Base-by-base conservation (phyloP, 2,797 vertebrate species). In the Sebastes vulpes region DNA sequence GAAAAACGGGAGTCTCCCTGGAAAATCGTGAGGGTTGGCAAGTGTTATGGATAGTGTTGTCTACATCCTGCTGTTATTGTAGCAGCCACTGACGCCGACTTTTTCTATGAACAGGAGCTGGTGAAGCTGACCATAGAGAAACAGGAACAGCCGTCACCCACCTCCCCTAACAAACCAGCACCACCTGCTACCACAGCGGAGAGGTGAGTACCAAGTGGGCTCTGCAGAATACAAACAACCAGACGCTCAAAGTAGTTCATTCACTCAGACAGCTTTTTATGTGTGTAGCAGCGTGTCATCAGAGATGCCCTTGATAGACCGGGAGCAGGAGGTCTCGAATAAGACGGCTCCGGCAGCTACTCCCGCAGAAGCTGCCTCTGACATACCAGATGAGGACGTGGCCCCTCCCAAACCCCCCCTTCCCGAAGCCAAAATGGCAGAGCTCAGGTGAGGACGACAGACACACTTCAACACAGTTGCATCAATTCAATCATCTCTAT, bases 61-160 rank as follows among this genome's bases (percentile, higher is more conserved):
- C 9, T 14, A 1, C 8, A 10, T 66, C n/a, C 12, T 18, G 9
- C 25, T 35, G 5, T 35, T 56, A 5, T 29, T 20, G 25, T 12
- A 48, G 5, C 18, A 12, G 42, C 5, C n/a, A 2, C 48, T 88
- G 9, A 81, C 2, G 1, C 12, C 66, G n/a, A 0, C 12, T 87
- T 6, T 87, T 21, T 78, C 18, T 79, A 1, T 26, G 3, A 75
- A 77, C 81, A 98, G 99, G 99, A 99, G 74, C 91, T 99, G 92
- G 99, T 99, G 86, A 98, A 97, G 89, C 96, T 99, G 42, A 99
- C 97, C 1, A 97, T 98, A 23, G 98, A 99, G 93, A 99, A 99
- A 87, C 98, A 99, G 77, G 99, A 99, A 48, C 98, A 98, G 53
- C 98, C 98, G 0, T 99, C 98, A 18, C 98, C 98, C 25, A 98